Percentiles rank a stretch among this genome's conserved stretches.
Evolutionary conservation across 2,113 vertebrate species (phyloP).

Genomic region (Eira barbara): DNA sequence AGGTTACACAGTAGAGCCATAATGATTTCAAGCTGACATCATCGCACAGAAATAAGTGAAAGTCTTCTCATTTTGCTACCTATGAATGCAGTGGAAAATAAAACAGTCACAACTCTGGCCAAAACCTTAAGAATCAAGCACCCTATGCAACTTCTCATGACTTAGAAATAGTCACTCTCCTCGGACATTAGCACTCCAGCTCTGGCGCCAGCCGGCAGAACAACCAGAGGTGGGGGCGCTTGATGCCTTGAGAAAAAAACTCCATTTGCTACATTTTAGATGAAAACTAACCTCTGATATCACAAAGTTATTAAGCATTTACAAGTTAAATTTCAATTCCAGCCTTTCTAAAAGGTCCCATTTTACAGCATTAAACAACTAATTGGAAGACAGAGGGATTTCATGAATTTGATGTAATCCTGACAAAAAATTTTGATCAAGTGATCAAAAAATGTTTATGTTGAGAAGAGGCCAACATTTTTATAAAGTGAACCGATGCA

Average conservation of each 20-base stretch:
- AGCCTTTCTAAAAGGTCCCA: neutral
- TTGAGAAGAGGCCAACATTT: constrained; percentile 23
- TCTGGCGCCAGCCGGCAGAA: neutral
- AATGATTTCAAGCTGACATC: constrained; percentile 9
- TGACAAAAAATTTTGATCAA: constrained; percentile 22
- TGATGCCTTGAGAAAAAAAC: neutral
- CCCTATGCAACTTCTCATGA: neutral
- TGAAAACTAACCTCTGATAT: constrained; percentile 20
- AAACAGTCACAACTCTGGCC: neutral
- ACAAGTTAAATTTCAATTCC: constrained; percentile 43
- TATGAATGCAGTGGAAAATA: neutral
- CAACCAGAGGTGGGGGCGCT: neutral
- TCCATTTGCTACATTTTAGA: neutral
- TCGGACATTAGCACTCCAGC: rapidly evolving
- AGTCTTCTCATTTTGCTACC: constrained; percentile 15
- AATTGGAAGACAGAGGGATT: neutral
- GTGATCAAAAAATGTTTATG: neutral
- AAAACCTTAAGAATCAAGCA: neutral
- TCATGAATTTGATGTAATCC: neutral
- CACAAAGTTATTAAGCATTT: neutral
- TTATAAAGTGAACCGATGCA: neutral
- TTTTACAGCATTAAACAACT: neutral
- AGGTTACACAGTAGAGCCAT: neutral
- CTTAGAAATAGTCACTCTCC: neutral
- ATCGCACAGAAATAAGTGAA: constrained; percentile 19